Percentiles rank a stretch among this genome's conserved stretches.
Evolutionary conservation across 2,888 invertebrate species (phyloP).

Genomic region (Anodontia alba): DNA sequence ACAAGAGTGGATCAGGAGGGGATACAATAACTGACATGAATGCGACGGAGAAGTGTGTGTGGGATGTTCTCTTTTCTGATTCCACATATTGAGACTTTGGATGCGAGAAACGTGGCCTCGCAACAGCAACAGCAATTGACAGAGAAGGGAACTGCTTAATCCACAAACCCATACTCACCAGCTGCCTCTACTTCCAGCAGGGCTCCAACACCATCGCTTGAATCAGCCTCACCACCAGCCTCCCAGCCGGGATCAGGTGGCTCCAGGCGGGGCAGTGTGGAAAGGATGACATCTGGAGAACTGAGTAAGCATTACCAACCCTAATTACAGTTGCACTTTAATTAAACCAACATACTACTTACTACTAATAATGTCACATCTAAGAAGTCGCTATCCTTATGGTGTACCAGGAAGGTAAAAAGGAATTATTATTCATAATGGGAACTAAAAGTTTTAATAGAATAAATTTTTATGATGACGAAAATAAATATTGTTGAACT

Average conservation of each 20-base stretch:
- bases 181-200: conserved; percentile 35
- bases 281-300: conserved; percentile 85
- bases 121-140: conserved; percentile 30
- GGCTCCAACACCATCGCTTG: conserved; percentile 27
- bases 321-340: conserved; percentile 36
- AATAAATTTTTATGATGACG: too few relatives aligned
- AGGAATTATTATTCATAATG: too few relatives aligned
- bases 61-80: conserved; percentile 26
- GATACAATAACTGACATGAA: too few relatives aligned
- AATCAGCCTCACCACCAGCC: conserved; percentile 20
- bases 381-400: too few relatives aligned
- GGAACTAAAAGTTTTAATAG: too few relatives aligned
- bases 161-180: conserved; percentile 29
- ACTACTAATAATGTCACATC: background rate
- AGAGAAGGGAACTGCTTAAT: too few relatives aligned
- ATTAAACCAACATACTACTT: background rate
- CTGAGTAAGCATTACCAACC: conserved; percentile 82
- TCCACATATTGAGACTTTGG: conserved; percentile 38
- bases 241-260: conserved; percentile 83
- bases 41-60: conserved; percentile 24
- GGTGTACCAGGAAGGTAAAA: too few relatives aligned
- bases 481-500: too few relatives aligned
- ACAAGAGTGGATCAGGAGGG: conserved; percentile 15
- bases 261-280: conserved; percentile 86
- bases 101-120: conserved; percentile 35